A percentile compares a stretch with the other conserved stretches of the same genome.
Conservation (phyloP, 2,888 invertebrate genomes). For the Drosophila atroscutellata region DNA sequence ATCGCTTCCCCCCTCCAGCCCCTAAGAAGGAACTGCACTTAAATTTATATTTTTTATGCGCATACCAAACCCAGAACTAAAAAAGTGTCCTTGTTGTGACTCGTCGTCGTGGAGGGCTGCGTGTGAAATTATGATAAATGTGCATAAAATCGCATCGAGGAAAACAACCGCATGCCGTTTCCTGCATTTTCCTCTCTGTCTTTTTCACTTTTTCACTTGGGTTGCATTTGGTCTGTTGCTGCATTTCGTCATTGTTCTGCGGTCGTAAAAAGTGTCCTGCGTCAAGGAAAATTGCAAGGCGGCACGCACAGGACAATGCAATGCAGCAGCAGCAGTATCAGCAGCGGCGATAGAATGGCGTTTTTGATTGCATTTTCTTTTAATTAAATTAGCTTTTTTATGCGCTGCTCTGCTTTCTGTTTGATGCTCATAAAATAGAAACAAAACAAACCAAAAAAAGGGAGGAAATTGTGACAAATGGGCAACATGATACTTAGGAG, state of each 20-base stretch:
- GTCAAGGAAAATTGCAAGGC: constrained; percentile 60
- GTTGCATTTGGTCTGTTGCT: constrained; percentile 54
- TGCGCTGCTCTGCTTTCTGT: constrained; percentile 70
- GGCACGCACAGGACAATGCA: constrained; percentile 74
- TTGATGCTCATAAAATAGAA: constrained; percentile 55
- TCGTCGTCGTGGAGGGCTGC: constrained; percentile 62
- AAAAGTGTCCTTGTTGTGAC: constrained; percentile 61
- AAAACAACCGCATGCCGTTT: constrained; percentile 53
- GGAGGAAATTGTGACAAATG: constrained; percentile 38
- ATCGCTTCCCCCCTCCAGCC: constrained; percentile 29
- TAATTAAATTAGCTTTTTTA: constrained; percentile 80
- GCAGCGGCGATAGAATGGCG: constrained; percentile 54
- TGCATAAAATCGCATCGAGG: constrained; percentile 75
- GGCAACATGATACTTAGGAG: constrained; percentile 52
- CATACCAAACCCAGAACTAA: constrained; percentile 50
- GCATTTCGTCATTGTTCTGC: constrained; percentile 69
- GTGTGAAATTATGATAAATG: constrained; percentile 81
- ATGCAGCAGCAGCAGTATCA: constrained; percentile 2
- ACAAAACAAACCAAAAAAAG: neutral
- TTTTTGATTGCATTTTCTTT: constrained; percentile 80
- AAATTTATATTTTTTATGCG: constrained; percentile 75
- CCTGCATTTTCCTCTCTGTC: constrained; percentile 23
- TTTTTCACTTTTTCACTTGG: constrained; percentile 9
- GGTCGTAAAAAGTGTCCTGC: constrained; percentile 72
- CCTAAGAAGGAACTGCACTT: constrained; percentile 58